Evolutionary conservation across 2,888 invertebrate genomes (phyloP), one percentile per base, ranked within the genome.

Genomic region (Xanthia icteritia): DNA sequence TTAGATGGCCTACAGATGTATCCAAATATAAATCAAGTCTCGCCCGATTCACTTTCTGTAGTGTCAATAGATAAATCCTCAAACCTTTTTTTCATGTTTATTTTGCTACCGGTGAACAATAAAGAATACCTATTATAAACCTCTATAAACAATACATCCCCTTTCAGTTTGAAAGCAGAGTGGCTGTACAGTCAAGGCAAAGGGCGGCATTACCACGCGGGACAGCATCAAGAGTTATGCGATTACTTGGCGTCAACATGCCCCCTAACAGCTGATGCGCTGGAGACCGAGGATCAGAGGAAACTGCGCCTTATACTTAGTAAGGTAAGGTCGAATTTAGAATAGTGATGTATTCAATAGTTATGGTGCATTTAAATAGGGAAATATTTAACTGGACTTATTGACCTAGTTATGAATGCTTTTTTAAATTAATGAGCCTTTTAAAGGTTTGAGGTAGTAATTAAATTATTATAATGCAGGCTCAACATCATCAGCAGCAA

Each of bases 101-200:
- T 23, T 67, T 67, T 48, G 36, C 31, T 54, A 56, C 15, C 9
- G 0, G 11, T 20, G 17, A 45, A 73, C 8, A 42, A 56, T 70
- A 45, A 69, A 36, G 4, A 70, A 70, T 36, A 31, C n/a, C 8
- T 54, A 20, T 76, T 48, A 42, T 11, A 48, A 76, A 20, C 13
- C n/a, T 45, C 42, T 23, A 23, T 31, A 31, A 51, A 48, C 36
- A n/a, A 23, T 36, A 39, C 1, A 0, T 51, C 36, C 20, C n/a
- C 27, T 90, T 89, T 8, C 93, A 99, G 99, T 93, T 97, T 99
- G 86, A 98, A 98, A 96, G 99, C 99, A 0, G 99, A 99, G 93
- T 99, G 99, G 99, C 96, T 99, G 77, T 99, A 99, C 95, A 99
- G 99, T 84, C 99, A 99, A 97, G 99, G 99, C 66, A 98, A 98